Evolutionary conservation across 2,113 vertebrate genomes (phyloP).

Genomic region (Lagenorhynchus albirostris): DNA sequence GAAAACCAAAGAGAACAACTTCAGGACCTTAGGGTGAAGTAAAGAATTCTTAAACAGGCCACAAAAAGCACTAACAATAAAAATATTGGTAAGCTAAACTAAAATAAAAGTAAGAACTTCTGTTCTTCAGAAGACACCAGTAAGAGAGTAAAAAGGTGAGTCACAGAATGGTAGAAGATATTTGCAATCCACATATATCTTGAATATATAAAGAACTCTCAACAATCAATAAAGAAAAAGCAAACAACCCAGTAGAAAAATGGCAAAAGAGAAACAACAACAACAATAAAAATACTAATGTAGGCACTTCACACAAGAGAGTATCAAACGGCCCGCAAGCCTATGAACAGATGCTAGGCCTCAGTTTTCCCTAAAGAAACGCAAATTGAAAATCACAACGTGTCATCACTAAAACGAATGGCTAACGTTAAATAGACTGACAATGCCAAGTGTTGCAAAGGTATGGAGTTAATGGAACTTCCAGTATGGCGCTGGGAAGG

Average conservation of each 20-base stretch:
- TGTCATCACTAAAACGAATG: background rate
- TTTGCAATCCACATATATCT: background rate
- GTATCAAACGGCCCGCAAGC: background rate
- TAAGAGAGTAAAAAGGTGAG: background rate
- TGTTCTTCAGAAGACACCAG: background rate
- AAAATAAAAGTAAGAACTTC: background rate
- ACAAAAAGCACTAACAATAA: background rate
- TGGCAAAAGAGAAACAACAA: background rate
- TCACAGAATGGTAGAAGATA: background rate
- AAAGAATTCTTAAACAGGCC: background rate
- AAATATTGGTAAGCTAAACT: background rate
- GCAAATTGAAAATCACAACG: background rate
- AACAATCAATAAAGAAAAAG: background rate
- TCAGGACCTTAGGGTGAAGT: background rate
- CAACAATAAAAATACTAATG: too few species aligned
- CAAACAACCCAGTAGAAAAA: background rate
- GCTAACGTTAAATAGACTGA: background rate
- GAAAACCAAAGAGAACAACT: background rate
- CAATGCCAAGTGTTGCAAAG: background rate
- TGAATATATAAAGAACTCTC: background rate
- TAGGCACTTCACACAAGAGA: background rate
- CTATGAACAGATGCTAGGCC: background rate
- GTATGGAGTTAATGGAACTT: background rate
- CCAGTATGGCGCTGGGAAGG: fast-evolving
- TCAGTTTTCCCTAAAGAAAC: background rate